These are phyloP conservation scores for Dascillus cervinus DNA, from an alignment of 2,888 invertebrate genomes.

Conservation along the genomic window DNA sequence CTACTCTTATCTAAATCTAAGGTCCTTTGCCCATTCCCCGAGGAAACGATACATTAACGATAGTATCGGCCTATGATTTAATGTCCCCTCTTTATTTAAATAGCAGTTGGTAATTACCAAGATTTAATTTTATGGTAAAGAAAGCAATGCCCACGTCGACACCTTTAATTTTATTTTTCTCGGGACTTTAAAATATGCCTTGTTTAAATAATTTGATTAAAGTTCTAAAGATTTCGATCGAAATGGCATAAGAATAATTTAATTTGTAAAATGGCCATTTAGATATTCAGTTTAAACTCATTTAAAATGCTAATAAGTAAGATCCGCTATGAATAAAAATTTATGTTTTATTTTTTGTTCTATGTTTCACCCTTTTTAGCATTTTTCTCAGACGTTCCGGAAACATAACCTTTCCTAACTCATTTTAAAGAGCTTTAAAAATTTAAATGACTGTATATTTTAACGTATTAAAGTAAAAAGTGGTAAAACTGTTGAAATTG, in stretches of 20 bases:
- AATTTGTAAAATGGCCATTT: too few relatives aligned
- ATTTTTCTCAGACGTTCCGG: too few relatives aligned
- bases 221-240: too few relatives aligned
- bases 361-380: background rate
- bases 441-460: too few relatives aligned
- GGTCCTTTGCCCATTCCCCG: conserved; percentile 7
- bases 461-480: too few relatives aligned
- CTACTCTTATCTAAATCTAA: conserved; percentile 7
- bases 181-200: too few relatives aligned
- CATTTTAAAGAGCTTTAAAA: too few relatives aligned
- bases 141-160: conserved; percentile 6
- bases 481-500: too few relatives aligned
- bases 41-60: conserved; percentile 12
- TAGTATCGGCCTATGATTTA: conserved; percentile 12
- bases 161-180: conserved; percentile 1
- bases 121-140: conserved; percentile 6
- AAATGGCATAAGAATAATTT: too few relatives aligned
- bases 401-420: too few relatives aligned
- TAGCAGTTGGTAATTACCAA: conserved; percentile 11
- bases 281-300: background rate
- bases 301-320: background rate
- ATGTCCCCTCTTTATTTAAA: conserved; percentile 15
- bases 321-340: background rate
- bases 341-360: background rate
- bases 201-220: too few relatives aligned